Percentiles rank a stretch among this genome's conserved stretches.
Conservation (phyloP, 1,140 invertebrate genomes). For the Drosophila eugracilis region DNA sequence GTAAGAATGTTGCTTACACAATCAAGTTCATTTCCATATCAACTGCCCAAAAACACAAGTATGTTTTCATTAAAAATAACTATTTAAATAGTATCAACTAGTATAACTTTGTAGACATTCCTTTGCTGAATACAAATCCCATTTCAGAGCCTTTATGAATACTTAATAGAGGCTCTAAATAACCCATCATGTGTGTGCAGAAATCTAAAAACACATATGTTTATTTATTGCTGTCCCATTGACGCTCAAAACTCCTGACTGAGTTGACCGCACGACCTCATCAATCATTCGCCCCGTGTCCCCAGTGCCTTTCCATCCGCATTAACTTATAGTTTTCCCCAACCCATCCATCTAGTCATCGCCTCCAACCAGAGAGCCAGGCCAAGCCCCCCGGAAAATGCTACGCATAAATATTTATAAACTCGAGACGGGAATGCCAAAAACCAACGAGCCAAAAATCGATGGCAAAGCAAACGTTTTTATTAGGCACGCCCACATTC, state of each 20-base stretch:
- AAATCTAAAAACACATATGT: background rate
- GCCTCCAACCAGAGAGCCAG: slow-evolving; percentile 6
- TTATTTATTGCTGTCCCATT: slow-evolving; percentile 45
- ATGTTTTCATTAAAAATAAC: no score
- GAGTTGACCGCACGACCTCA: slow-evolving; percentile 15
- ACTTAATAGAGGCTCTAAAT: background rate
- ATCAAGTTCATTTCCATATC: no score
- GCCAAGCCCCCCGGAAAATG: slow-evolving; percentile 31
- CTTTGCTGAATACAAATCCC: no score
- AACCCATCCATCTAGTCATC: slow-evolving; percentile 19
- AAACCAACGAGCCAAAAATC: slow-evolving; percentile 59
- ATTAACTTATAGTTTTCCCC: slow-evolving; percentile 55
- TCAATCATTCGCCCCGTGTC: slow-evolving; percentile 26
- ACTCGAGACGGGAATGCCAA: slow-evolving; percentile 44
- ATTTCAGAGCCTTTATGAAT: no score
- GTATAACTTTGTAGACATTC: no score
- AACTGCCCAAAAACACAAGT: no score
- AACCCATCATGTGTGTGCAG: background rate
- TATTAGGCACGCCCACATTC: slow-evolving; percentile 25
- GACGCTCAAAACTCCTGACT: background rate
- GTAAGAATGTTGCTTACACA: no score
- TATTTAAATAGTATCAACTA: no score
- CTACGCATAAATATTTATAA: slow-evolving; percentile 74
- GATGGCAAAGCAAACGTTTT: slow-evolving; percentile 61
- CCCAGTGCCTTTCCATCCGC: slow-evolving; percentile 11